Evolutionary conservation across 1,140 invertebrate species (phyloP), one percentile per base, ranked within the genome.

Genomic region (Branchinecta lynchi): DNA sequence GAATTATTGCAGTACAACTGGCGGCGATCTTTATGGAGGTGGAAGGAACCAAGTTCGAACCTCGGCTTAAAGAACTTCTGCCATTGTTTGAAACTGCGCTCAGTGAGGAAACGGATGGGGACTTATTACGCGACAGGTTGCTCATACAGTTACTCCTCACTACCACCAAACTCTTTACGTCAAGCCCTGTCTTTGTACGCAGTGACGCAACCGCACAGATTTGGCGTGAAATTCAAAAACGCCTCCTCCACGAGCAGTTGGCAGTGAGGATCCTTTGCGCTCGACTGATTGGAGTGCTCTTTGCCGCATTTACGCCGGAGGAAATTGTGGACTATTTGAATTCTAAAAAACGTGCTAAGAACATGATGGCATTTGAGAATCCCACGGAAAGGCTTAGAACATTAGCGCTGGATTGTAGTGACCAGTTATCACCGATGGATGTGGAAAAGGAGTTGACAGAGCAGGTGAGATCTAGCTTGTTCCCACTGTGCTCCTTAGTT

Each of bases 181-280:
- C 75, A 76, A 81, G 3, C 74, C 74, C 45, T 78, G 85, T 65
- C 75, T 87, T 0, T 70, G 77, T 81, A 72, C 82, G 80, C 74
- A 70, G 73, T 7, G 72, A 78, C 65, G 72, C 76, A 9, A 72
- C 85, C 5, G 74, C 79, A 71, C 76, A 71, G 20, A 80, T 86
- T 70, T 82, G 80, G 76, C 81, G 84, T 84, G 77, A 74, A 73
- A 69, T 77, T 68, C 74, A 79, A 71, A 81, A 83, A 68, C 77
- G 78, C 12, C 77, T 87, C 20, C 74, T 86, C 8, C 81, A 88
- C 76, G 81, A 84, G 17, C 87, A 89, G 75, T 77, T 82, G 46
- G 89, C 86, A 86, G 87, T 94, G 3, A 83, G 91, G 69, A 79
- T 91, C 66, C 82, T 83, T 69, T 82, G 89, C 12, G 82, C 84